Base-by-base conservation (phyloP, 2,797 vertebrate genomes). In the Acipenser ruthenus region DNA sequence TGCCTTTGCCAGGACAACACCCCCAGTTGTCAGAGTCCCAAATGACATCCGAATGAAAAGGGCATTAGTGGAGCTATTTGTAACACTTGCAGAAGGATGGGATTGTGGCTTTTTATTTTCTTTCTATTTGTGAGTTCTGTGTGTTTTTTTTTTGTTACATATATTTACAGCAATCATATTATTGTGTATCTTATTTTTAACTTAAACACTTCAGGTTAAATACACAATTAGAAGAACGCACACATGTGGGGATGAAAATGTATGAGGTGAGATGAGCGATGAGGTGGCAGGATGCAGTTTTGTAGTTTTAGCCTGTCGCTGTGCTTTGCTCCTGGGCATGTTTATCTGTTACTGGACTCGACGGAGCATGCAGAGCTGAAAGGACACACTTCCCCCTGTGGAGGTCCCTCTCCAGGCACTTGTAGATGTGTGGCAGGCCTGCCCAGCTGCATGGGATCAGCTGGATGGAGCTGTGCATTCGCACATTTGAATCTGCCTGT, bases 331-430 rank as follows among this genome's bases (percentile, higher is more conserved):
- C 80, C 83, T 85, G 89, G 90, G 79, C 90, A 76, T 88, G 78
- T 90, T 92, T 92, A 89, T 95, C 89, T 89, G 86, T 90, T 87
- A 84, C 87, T 76, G 84, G 64, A 85, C 82, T 89, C 89, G 88
- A 81, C 86, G 85, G 84, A 88, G 89, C 89, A 78, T 91, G 88
- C 88, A 91, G 80, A 89, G 83, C 85, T 88, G 83, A 92, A 88
- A 88, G 87, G 86, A 82, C 71, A 74, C 80, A 88, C 89, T 89
- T 80, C 86, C 88, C 83, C 82, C 68, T 49, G 63, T 65, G 23
- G 23, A 37, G 23, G 23, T 63, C 76, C 77, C 80, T 81, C 76
- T 71, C 70, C 76, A 70, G 75, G 77, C 70, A 72, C 80, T 79
- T 76, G 66, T 80, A 76, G 81, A 81, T 83, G 72, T 84, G 79